These are phyloP conservation scores for Matsumyia berberina DNA, from an alignment of 2,888 invertebrate species.

Conservation along the genomic window DNA sequence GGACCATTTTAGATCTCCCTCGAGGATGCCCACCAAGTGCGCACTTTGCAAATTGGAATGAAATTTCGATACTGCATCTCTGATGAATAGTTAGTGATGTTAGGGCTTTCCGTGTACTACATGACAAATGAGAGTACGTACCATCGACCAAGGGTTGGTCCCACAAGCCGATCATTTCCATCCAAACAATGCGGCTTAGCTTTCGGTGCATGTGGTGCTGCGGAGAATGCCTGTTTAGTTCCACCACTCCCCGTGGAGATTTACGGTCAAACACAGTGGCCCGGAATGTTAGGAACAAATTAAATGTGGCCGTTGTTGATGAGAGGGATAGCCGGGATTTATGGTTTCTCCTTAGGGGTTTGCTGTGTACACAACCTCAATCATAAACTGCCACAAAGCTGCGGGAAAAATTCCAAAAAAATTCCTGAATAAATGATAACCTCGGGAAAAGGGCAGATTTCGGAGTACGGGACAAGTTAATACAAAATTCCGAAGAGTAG, in stretches of 20 bases:
- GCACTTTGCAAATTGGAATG: neutral
- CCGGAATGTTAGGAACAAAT: conserved; percentile 17
- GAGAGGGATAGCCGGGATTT: conserved; percentile 18
- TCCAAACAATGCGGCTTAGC: conserved; percentile 25
- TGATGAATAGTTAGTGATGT: neutral
- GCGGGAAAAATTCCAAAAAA: conserved; percentile 9
- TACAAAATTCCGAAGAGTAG: neutral
- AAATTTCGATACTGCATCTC: conserved; percentile 3
- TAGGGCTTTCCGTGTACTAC: neutral
- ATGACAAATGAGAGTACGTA: conserved; percentile 16
- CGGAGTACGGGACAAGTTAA: neutral
- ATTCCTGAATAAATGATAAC: conserved; percentile 30
- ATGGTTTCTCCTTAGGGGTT: conserved; percentile 19
- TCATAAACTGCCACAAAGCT: neutral
- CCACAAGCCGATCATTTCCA: conserved; percentile 10
- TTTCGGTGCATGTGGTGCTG: conserved; percentile 21
- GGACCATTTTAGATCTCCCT: neutral
- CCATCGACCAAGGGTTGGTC: neutral
- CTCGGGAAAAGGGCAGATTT: neutral
- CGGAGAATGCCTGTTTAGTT: neutral
- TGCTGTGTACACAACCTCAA: neutral
- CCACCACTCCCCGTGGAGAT: conserved; percentile 7
- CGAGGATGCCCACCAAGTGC: neutral
- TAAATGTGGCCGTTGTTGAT: conserved; percentile 13
- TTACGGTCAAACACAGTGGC: conserved; percentile 12